Evolutionary conservation across 2,888 invertebrate species (phyloP).

Genomic region (Erebia ligea): DNA sequence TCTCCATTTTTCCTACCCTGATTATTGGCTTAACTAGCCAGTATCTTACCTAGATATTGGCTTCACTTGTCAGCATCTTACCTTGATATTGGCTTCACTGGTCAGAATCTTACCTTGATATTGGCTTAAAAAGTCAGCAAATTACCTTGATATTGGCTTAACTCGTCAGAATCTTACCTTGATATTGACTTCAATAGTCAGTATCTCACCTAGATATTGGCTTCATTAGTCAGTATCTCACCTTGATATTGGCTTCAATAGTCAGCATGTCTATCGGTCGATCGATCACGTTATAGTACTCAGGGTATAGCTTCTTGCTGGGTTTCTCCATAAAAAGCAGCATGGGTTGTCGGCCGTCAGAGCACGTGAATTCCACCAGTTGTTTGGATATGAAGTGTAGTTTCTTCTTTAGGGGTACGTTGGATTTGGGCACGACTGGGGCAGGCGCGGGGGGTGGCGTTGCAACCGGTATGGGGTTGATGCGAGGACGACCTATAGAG

Average conservation of each 20-base stretch:
- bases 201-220: conserved; percentile 90
- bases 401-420: conserved; percentile 89
- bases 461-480: conserved; percentile 58
- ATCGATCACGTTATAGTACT: conserved; percentile 96
- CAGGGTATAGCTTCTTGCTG: conserved; percentile 96
- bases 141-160: not conserved
- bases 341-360: conserved; percentile 93
- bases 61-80: too few species aligned
- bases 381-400: conserved; percentile 90
- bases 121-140: too few species aligned
- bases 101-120: too few species aligned
- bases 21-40: conserved; percentile 95
- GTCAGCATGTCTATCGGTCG: conserved; percentile 97
- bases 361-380: conserved; percentile 75
- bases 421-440: conserved; percentile 59
- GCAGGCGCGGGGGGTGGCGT: conserved; percentile 51
- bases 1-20: conserved; percentile 85
- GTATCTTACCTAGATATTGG: conserved; percentile 68
- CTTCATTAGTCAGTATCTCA: conserved; percentile 92
- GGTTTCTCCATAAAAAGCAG: conserved; percentile 98
- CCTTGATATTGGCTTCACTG: too few species aligned
- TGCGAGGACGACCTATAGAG: conserved; percentile 69
- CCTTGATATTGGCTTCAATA: conserved; percentile 95
- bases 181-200: conserved; percentile 51
- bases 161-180: not conserved